Percentiles rank a stretch among this genome's conserved stretches.
These are phyloP conservation scores for Litocranius walleri DNA, from an alignment of 2,113 vertebrate genomes.

Conservation along the genomic window DNA sequence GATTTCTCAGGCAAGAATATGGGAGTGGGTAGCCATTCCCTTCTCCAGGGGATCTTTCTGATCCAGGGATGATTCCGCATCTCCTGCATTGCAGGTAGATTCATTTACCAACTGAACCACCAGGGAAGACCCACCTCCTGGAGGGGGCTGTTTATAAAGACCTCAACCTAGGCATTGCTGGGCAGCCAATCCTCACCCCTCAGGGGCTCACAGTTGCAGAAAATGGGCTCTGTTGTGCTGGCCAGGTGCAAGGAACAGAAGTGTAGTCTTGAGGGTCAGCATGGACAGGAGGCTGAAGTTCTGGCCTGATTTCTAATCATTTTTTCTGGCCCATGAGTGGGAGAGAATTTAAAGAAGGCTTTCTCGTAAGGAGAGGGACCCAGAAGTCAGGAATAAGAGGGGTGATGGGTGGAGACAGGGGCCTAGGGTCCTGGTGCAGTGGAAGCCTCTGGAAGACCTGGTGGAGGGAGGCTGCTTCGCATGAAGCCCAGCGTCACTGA, in stretches of 20 bases:
- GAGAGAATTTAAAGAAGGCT: neutral
- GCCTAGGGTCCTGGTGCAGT: neutral
- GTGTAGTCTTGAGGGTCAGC: neutral
- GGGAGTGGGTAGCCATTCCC: too few species aligned
- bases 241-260: neutral
- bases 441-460: neutral
- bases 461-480: neutral
- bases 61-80: too few species aligned
- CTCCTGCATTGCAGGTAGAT: too few species aligned
- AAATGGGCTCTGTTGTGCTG: neutral
- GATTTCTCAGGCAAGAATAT: too few species aligned
- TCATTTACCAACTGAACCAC: too few species aligned
- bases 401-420: neutral
- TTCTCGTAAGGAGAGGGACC: neutral
- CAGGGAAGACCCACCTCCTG: too few species aligned
- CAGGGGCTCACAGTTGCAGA: neutral
- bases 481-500: neutral
- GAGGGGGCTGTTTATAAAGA: neutral
- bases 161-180: neutral
- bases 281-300: neutral
- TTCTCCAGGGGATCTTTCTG: too few species aligned
- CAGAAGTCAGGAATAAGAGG: neutral
- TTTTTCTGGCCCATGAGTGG: neutral
- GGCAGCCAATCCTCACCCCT: neutral
- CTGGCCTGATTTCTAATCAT: neutral